phyloP scores from a whole-genome alignment of 2,888 invertebrate species.

The Parnassius mnemosyne region DNA sequence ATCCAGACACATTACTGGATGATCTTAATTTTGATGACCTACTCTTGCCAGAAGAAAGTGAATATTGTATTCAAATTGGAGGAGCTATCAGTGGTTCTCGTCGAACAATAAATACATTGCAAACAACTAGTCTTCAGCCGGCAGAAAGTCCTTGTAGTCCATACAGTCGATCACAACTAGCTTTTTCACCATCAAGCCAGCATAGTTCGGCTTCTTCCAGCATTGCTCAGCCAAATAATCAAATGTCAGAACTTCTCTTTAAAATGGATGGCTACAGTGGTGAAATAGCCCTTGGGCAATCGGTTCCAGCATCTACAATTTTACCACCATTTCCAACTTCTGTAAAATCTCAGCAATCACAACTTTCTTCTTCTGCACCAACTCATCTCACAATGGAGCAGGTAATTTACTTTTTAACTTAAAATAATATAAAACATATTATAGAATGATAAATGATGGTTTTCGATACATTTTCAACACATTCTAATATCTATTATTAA shows the following conservation, averaged over 20 bases:
- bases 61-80: slow-evolving; percentile 76
- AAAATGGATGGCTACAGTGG: slow-evolving; percentile 82
- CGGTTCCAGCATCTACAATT: slow-evolving; percentile 82
- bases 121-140: slow-evolving; percentile 48
- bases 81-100: slow-evolving; percentile 71
- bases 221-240: slow-evolving; percentile 68
- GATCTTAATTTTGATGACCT: slow-evolving; percentile 94
- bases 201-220: slow-evolving; percentile 80
- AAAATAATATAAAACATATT: neutral
- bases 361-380: slow-evolving; percentile 92
- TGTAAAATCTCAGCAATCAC: slow-evolving; percentile 75
- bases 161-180: slow-evolving; percentile 68
- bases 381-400: slow-evolving; percentile 90
- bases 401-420: slow-evolving; percentile 41
- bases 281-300: slow-evolving; percentile 81
- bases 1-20: slow-evolving; percentile 89
- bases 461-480: too few relatives aligned
- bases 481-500: too few relatives aligned
- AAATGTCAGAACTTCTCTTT: slow-evolving; percentile 83
- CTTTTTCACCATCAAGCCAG: slow-evolving; percentile 85
- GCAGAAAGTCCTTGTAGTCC: slow-evolving; percentile 77
- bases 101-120: slow-evolving; percentile 43
- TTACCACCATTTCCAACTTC: slow-evolving; percentile 67
- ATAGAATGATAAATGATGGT: too few relatives aligned
- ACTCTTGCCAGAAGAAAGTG: slow-evolving; percentile 85